These are phyloP conservation scores for Syngnathus floridae DNA, from an alignment of 2,113 vertebrate species.

Conservation along the genomic window DNA sequence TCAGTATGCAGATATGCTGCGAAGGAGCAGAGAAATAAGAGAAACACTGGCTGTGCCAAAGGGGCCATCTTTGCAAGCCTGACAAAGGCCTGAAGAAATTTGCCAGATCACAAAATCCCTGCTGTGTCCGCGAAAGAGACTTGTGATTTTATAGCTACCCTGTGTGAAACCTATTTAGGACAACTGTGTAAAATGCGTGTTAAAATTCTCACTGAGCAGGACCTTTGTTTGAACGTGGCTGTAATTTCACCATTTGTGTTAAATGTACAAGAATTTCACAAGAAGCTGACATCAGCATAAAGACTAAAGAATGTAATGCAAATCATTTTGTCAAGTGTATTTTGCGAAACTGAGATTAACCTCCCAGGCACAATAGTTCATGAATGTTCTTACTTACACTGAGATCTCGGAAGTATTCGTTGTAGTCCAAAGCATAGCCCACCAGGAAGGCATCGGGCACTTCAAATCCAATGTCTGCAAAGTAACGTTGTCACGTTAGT, in stretches of 20 bases:
- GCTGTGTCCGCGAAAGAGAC: no score
- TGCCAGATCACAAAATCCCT: no score
- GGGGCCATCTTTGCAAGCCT: background rate
- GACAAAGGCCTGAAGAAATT: no score
- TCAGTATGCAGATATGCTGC: constrained; percentile 75
- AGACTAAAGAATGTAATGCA: no score
- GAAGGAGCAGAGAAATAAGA: background rate
- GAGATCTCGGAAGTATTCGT: constrained; percentile 79
- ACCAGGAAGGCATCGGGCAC: constrained; percentile 77
- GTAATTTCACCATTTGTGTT: no score
- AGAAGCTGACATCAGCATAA: background rate
- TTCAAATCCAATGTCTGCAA: constrained; percentile 76
- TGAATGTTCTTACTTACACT: constrained; percentile 63
- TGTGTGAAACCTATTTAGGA: no score
- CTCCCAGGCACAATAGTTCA: background rate
- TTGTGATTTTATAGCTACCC: no score
- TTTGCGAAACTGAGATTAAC: background rate
- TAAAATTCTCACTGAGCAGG: no score
- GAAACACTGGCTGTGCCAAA: background rate
- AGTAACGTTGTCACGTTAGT: background rate
- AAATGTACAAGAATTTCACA: no score
- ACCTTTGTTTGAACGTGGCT: no score
- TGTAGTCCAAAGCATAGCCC: constrained; percentile 78
- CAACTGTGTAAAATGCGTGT: no score
- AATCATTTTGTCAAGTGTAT: background rate